Conservation (phyloP, 1,140 invertebrate species). For the Zelostemma sp. region DNA sequence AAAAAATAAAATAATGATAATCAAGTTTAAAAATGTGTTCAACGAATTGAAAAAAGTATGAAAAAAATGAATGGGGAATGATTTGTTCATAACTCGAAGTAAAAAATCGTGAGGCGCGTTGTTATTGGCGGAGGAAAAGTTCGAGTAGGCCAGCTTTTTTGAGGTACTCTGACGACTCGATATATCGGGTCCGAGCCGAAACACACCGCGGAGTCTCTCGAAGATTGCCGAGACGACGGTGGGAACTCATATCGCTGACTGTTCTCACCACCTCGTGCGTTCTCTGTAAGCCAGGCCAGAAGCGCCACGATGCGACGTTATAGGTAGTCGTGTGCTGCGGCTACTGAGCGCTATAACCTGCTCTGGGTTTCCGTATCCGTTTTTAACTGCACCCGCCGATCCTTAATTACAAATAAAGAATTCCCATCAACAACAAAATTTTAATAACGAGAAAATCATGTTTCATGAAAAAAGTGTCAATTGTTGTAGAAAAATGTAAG, state of each 20-base stretch:
- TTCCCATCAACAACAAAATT: no score
- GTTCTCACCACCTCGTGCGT: conserved; percentile 67
- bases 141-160: no score
- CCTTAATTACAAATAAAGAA: no score
- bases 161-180: conserved; percentile 41
- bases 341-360: conserved; percentile 45
- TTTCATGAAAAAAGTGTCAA: no score
- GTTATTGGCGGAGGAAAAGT: conserved; percentile 39
- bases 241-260: conserved; percentile 67
- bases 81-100: no score
- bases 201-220: conserved; percentile 55
- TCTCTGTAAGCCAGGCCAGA: conserved; percentile 47
- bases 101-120: conserved; percentile 44
- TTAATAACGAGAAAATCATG: no score
- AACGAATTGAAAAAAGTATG: no score
- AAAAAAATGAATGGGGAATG: no score
- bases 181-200: conserved; percentile 51
- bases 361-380: conserved; percentile 34
- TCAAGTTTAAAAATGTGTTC: no score
- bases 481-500: no score
- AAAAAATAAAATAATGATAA: no score
- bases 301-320: conserved; percentile 49
- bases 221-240: conserved; percentile 67
- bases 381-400: conserved; percentile 18
- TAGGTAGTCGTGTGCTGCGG: conserved; percentile 39